Base-by-base conservation (phyloP, 2,888 invertebrate genomes). In the Serrognathus titanus region DNA sequence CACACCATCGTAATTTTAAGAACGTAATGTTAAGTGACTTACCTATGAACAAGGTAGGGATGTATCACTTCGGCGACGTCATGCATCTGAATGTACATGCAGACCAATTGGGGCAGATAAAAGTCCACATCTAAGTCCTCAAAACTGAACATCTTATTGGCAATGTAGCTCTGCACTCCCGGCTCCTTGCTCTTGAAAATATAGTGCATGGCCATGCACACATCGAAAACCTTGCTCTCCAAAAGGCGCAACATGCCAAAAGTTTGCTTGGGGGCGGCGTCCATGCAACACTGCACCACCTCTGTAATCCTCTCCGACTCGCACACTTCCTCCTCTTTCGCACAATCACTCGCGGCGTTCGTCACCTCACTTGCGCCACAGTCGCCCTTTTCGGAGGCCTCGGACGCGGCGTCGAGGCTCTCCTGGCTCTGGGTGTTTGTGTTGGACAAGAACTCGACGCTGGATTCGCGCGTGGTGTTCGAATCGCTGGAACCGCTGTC, bases 181-280 rank as follows among this genome's bases (percentile, higher is more conserved):
- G 95, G 93, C 77, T 99, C 98, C 80, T 98, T 97, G 40, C 97
- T 96, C 77, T 96, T 96, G 79, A 96, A 97, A 57, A 99, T 83
- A 81, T 99, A 99, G 75, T 94, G 94, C 74, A 99, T 93, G 63
- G 98, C 98, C 85, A 98, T 97, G 66, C 95, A 92, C 85, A 98
- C 96, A 78, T 97, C 96, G 80, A 99, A 96, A 70, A 97, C 86
- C 80, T 94, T 95, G 69, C 97, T 97, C 80, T 99, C 97, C 77
- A 99, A 95, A 71, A 99, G 84, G 71, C 99, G 82, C 67, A 96
- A 82, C 78, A 87, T 85, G 69, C 88, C 88, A 75, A 87, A 87
- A 55, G 78, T 76, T 37, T 51, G 55, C 31, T 48, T 48, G 9
- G 48, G 48, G n/a, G 49, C 43, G 38, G 39, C 51, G 24, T 53